phyloP scores from a whole-genome alignment of 2,113 vertebrate genomes.

The Atherinomorus stipes region DNA sequence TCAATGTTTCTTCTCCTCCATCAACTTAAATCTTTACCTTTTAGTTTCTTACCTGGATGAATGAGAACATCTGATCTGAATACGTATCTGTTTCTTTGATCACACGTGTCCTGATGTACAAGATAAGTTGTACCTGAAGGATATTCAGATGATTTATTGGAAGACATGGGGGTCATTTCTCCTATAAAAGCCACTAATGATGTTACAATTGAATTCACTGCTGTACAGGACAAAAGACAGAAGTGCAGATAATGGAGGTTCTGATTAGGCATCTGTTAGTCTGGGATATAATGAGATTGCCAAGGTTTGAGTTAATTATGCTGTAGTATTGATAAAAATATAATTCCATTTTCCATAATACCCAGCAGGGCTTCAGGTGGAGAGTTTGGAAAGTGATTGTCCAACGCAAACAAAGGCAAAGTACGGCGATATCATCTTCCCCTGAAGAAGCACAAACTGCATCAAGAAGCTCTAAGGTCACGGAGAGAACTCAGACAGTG shows the following conservation, averaged over 20 bases:
- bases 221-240: constrained; percentile 62
- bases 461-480: constrained; percentile 29
- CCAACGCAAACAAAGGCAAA: constrained; percentile 8
- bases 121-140: constrained; percentile 34
- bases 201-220: constrained; percentile 69
- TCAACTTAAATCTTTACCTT: not conserved
- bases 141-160: constrained; percentile 52
- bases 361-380: constrained; percentile 47
- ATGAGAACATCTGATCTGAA: constrained; percentile 23
- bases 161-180: constrained; percentile 53
- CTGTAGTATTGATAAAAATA: constrained; percentile 69
- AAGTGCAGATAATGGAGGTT: constrained; percentile 63
- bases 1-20: too few relatives aligned
- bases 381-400: constrained; percentile 38
- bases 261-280: constrained; percentile 69
- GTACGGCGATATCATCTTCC: not conserved
- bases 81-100: constrained; percentile 35
- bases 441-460: not conserved
- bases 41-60: constrained; percentile 20
- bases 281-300: constrained; percentile 66
- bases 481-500: not conserved
- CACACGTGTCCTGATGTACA: constrained; percentile 22
- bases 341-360: constrained; percentile 73
- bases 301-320: constrained; percentile 71
- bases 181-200: constrained; percentile 68